Base-by-base conservation (phyloP, 1,140 invertebrate genomes). In the Lasioglossum albipes region DNA sequence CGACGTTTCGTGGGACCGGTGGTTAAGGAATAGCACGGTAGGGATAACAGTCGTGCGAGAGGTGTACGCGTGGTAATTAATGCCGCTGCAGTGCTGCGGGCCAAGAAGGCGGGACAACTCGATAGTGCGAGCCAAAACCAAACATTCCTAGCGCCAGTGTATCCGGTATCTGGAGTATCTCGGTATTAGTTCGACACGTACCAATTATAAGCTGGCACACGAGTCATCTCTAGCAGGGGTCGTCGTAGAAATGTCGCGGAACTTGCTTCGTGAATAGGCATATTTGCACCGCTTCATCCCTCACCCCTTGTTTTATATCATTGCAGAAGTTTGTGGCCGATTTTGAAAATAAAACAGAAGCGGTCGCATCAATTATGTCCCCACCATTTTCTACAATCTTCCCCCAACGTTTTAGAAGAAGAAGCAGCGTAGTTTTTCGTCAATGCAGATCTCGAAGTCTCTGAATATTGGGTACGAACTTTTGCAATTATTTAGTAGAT, bases 181-280 rank as follows among this genome's bases (percentile, higher is more conserved):
- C 52, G 76, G 76, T 80, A 84, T 84, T 84, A 82, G 72, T 84
- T 83, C 83, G 72, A 80, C 81, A 84, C 82, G 83, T 83, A 84
- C 61, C 81, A 84, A 84, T 84, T 84, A 84, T 83, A 83, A 84
- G n/a, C 81, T 69, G 62, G 77, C 83, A 52, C 71, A 76, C 67
- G 62, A 77, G 70, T 66, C 75, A 79, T 83, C 79, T 67, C 59
- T 75, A 71, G 62, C 70, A 9, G 3, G 36, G 36, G 59, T 42
- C 36, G 20, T 27, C 5, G 18, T 65, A 62, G 71, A 54, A 68
- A 83, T 83, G 72, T 72, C 49, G 81, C 82, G 66, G 12, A 64
- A 68, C 68, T 75, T 36, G 22, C 54, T 69, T 69, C 45, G 16
- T 2, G 10, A n/a, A 67, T 12, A 4, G 22, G 12, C 59, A n/a